These are phyloP conservation scores for Poeciliopsis presidionis DNA, from an alignment of 2,797 vertebrate species.

Conservation along the genomic window DNA sequence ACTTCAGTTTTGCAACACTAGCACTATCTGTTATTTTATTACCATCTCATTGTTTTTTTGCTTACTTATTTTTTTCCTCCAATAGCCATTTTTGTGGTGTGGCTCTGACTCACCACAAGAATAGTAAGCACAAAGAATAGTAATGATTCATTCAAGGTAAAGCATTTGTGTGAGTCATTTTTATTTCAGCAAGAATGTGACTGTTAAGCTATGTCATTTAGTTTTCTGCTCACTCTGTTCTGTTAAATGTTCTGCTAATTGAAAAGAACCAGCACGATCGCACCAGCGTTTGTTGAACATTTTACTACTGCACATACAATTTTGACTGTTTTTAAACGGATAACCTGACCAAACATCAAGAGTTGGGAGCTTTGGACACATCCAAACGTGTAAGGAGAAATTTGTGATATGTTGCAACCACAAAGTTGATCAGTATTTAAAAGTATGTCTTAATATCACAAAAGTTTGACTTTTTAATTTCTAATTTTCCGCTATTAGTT, in stretches of 20 bases:
- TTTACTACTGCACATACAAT: background rate
- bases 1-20: background rate
- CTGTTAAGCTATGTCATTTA: constrained; percentile 2
- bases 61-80: background rate
- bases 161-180: constrained; percentile 10
- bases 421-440: background rate
- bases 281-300: constrained; percentile 1
- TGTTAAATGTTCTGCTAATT: background rate
- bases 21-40: background rate
- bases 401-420: background rate
- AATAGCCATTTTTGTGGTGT: constrained; percentile 16
- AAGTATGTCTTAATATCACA: background rate
- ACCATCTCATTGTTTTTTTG: background rate
- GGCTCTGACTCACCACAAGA: constrained; percentile 12
- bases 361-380: constrained; percentile 1
- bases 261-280: background rate
- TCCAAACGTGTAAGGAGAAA: background rate
- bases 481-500: background rate
- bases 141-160: constrained; percentile 4
- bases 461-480: background rate
- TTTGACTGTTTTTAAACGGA: constrained; percentile 5
- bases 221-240: constrained; percentile 1
- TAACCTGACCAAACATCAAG: background rate
- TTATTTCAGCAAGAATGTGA: background rate
- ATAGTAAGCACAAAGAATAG: background rate